Evolutionary conservation across 2,888 invertebrate genomes (phyloP), one percentile per base, ranked within the genome.

Genomic region (Crepidodera aurea): DNA sequence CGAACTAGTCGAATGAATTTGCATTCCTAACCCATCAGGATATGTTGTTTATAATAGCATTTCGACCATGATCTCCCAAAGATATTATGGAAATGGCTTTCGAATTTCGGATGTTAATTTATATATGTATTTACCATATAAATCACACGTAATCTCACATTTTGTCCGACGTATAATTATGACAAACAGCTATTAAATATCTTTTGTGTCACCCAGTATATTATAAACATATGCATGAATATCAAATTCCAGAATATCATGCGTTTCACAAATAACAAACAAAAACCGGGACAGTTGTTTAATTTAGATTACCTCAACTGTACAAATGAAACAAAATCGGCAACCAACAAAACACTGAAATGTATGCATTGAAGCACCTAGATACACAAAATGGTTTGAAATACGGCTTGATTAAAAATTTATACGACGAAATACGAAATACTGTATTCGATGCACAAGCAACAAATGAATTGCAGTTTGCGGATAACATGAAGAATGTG

Each of bases 381-480:
- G 46, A 25, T 46, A 13, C 12, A 27, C 46, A 46, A 46, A 46
- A 46, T n/a, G 27, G 27, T n/a, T 46, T 46, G 46, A 46, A 46
- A 46, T 25, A 46, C 25, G 46, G 27, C 46, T 46, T 46, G 46
- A 46, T 46, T 46, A 27, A 46, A 46, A 46, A 46, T 46, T 46
- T 27, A 46, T 46, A 6, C 46, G 27, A n/a, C n/a, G n/a, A n/a
- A n/a, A n/a, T n/a, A 46, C 27, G 46, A 13, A 22, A 46, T 46
- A 13, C 27, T 7, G 13, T 46, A 46, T 15, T 25, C 25, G 25
- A 27, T 27, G n/a, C 27, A 27, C 27, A 46, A 46, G 46, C 46
- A 46, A 46, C 46, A 46, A 46, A 22, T 46, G 46, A 46, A 46
- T 46, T 46, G 22, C 46, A 46, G 46, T 13, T 27, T 25, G 46